These are phyloP conservation scores for Ceratosolen solmsi DNA, from an alignment of 1,140 invertebrate species.

Conservation along the genomic window DNA sequence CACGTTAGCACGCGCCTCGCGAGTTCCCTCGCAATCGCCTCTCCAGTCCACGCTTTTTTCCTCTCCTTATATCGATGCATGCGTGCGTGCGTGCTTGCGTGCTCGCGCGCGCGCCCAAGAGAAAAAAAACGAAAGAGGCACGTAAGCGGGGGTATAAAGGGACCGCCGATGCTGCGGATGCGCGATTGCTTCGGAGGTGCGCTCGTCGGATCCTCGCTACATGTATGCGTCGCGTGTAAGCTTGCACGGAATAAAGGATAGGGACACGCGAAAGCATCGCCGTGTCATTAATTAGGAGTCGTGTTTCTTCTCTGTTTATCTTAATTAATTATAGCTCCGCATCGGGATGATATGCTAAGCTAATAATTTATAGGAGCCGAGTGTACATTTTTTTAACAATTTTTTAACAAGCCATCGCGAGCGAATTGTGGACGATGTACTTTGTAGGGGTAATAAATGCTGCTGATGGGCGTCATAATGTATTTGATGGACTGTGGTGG, in stretches of 20 bases:
- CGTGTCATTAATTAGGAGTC: neutral
- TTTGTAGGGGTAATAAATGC: too few relatives aligned
- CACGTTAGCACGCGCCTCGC: slow-evolving; percentile 2
- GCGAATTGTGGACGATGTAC: too few relatives aligned
- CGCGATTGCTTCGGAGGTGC: too few relatives aligned
- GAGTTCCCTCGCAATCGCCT: neutral
- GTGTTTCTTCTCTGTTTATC: neutral
- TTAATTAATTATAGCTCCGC: neutral
- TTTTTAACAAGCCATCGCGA: neutral
- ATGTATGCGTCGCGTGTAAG: neutral
- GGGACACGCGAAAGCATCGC: neutral
- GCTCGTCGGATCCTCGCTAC: too few relatives aligned
- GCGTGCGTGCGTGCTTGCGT: neutral
- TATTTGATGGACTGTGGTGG: too few relatives aligned
- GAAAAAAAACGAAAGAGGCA: neutral
- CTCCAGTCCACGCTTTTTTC: too few relatives aligned
- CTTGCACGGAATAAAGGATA: neutral
- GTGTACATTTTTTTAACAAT: too few relatives aligned
- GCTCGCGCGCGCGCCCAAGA: neutral
- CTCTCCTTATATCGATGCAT: neutral
- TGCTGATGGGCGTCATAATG: too few relatives aligned
- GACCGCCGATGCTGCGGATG: neutral
- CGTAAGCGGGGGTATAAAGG: neutral
- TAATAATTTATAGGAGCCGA: neutral
- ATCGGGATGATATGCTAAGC: neutral